Conservation (phyloP, 2,797 vertebrate genomes). For the Geotrypetes seraphini region DNA sequence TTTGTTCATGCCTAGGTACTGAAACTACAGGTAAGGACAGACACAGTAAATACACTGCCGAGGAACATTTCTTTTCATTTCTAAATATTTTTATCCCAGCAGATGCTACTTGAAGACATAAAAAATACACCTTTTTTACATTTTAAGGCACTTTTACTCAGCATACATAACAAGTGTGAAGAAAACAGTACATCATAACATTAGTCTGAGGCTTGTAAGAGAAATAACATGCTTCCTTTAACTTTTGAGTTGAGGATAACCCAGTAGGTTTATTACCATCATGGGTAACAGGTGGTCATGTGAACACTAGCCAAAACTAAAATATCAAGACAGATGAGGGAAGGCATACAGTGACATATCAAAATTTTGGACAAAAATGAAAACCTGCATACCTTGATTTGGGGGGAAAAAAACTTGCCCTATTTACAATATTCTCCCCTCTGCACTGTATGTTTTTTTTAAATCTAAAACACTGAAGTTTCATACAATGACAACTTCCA, state of each 20-base stretch:
- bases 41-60: constrained; percentile 62
- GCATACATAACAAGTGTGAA: constrained; percentile 42
- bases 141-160: constrained; percentile 68
- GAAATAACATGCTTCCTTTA: constrained; percentile 26
- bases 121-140: constrained; percentile 66
- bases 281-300: constrained; percentile 41
- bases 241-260: constrained; percentile 26
- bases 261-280: constrained; percentile 38
- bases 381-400: constrained; percentile 34
- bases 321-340: constrained; percentile 43
- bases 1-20: constrained; percentile 58
- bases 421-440: constrained; percentile 46
- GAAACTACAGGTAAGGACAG: constrained; percentile 55
- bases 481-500: constrained; percentile 46
- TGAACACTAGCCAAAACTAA: constrained; percentile 39
- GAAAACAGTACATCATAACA: constrained; percentile 38
- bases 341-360: no score
- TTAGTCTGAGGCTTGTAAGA: constrained; percentile 30
- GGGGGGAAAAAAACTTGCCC: constrained; percentile 33
- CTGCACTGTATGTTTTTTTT: constrained; percentile 38
- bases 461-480: constrained; percentile 48
- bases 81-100: constrained; percentile 56
- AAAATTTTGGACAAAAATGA: constrained; percentile 21
- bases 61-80: constrained; percentile 57
- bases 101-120: constrained; percentile 59